Conservation (phyloP, 2,113 vertebrate genomes). For the Apeltes quadracus region DNA sequence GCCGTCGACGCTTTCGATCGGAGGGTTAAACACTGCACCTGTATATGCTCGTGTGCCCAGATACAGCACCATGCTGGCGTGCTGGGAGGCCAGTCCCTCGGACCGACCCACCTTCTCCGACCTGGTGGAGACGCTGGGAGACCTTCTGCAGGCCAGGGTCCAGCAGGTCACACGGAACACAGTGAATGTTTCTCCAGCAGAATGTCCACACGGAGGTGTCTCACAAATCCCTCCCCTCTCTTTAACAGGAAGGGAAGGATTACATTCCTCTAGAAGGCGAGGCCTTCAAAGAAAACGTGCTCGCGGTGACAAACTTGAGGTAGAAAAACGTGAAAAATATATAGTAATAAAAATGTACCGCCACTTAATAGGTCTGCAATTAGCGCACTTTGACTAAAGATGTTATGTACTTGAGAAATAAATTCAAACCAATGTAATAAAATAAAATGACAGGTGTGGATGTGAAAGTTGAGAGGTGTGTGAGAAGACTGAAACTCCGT, state of each 20-base stretch:
- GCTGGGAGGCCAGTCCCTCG: constrained; percentile 86
- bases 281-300: constrained; percentile 44
- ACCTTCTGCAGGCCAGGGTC: constrained; percentile 88
- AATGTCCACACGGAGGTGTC: background rate
- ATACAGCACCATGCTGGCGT: constrained; percentile 92
- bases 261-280: constrained; percentile 68
- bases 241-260: constrained; percentile 69
- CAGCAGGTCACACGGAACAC: constrained; percentile 81
- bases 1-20: background rate
- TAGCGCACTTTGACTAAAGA: background rate
- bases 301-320: constrained; percentile 74
- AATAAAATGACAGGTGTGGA: background rate
- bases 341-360: background rate
- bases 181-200: background rate
- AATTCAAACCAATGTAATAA: too few relatives aligned
- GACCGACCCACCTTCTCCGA: constrained; percentile 88
- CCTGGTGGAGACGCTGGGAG: constrained; percentile 88
- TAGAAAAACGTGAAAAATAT: constrained; percentile 7
- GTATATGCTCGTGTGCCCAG: constrained; percentile 72
- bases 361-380: background rate
- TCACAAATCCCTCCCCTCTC: background rate
- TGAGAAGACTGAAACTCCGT: background rate
- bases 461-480: background rate
- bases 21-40: background rate
- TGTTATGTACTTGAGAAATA: background rate